phyloP scores from a whole-genome alignment of 37 sponge, comb jelly and placozoan genomes.

The Agelas oroides region DNA sequence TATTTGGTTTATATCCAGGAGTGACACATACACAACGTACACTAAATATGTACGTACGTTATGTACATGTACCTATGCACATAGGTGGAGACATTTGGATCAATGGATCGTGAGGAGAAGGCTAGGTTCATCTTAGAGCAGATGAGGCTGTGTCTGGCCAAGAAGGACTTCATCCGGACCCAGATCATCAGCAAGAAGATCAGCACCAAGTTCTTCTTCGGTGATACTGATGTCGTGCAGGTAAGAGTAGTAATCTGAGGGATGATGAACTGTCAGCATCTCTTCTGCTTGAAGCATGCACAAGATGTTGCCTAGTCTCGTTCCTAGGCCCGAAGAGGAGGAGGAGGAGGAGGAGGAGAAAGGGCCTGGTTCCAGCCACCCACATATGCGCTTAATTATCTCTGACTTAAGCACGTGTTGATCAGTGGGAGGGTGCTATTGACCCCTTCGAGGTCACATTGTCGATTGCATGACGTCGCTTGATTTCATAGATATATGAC shows the following conservation, averaged over 20 bases:
- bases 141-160: constrained; percentile 95
- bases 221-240: constrained; percentile 51
- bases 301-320: background rate
- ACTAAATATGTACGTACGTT: background rate
- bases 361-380: too few species aligned
- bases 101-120: constrained; percentile 96
- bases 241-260: constrained; percentile 7
- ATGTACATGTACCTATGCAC: background rate
- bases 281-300: too few species aligned
- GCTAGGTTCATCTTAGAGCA: constrained; percentile 95
- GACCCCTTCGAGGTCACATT: too few species aligned
- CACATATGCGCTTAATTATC: too few species aligned
- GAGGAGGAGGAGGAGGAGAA: too few species aligned
- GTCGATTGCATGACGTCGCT: too few species aligned
- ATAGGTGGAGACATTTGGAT: constrained; percentile 98
- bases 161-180: constrained; percentile 92
- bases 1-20: too few species aligned
- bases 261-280: background rate
- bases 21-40: too few species aligned
- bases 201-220: constrained; percentile 87
- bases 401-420: too few species aligned
- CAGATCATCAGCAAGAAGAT: constrained; percentile 98
- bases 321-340: too few species aligned
- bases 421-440: too few species aligned
- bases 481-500: too few species aligned